A percentile compares a stretch with the other conserved stretches of the same genome.
Evolutionary conservation across 2,888 invertebrate genomes (phyloP).

Genomic region (Drosophila eohydei): DNA sequence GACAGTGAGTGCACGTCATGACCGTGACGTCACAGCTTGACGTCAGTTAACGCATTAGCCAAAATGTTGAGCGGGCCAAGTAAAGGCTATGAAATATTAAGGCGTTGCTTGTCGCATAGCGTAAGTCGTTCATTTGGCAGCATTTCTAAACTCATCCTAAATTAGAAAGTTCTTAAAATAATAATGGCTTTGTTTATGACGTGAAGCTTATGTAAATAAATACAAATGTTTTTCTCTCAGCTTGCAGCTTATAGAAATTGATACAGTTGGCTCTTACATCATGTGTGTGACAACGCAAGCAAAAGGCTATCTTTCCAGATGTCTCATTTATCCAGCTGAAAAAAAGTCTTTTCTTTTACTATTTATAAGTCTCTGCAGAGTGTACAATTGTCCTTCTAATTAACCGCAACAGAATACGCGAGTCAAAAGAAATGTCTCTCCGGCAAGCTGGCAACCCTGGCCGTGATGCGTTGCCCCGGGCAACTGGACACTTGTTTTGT

Average conservation of each 20-base stretch:
- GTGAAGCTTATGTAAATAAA: not conserved
- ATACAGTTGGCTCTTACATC: not conserved
- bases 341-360: too few species aligned
- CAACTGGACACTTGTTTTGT: constrained; percentile 49
- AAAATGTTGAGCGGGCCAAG: constrained; percentile 22
- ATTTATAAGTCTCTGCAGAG: not conserved
- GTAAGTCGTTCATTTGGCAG: not conserved
- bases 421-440: not conserved
- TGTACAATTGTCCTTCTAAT: not conserved
- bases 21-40: constrained; percentile 70
- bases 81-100: constrained; percentile 32
- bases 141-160: not conserved
- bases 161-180: not conserved
- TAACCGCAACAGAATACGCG: not conserved
- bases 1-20: constrained; percentile 61
- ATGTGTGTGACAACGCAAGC: not conserved
- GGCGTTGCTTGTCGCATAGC: constrained; percentile 28
- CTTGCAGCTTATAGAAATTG: not conserved
- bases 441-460: constrained; percentile 32
- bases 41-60: constrained; percentile 62
- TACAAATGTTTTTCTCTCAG: not conserved
- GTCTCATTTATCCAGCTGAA: too few species aligned
- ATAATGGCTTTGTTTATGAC: not conserved
- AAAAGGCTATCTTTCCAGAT: too few species aligned
- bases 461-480: constrained; percentile 30